Conservation (phyloP, 1,140 invertebrate genomes). For the Nylanderia fulva region DNA sequence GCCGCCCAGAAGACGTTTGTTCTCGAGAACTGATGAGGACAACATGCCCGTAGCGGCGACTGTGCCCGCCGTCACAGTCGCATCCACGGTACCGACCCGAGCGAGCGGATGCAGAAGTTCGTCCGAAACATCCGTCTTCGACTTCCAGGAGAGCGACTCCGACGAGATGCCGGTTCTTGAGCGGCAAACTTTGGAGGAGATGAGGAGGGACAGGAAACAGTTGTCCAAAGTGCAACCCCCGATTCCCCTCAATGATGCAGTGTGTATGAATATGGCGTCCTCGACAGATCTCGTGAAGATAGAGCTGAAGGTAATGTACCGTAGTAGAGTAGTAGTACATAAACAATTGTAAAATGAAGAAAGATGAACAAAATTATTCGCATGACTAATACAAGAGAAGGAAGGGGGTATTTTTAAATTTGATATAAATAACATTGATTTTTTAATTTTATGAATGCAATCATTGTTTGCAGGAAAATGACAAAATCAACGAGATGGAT, state of each 20-base stretch:
- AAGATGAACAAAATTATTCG: background rate
- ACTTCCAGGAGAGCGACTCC: conserved; percentile 88
- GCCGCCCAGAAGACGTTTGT: conserved; percentile 84
- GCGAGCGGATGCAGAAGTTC: conserved; percentile 87
- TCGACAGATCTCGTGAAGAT: conserved; percentile 82
- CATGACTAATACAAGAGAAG: background rate
- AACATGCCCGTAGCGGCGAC: conserved; percentile 75
- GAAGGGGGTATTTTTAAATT: background rate
- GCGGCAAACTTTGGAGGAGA: conserved; percentile 86
- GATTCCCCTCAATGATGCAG: conserved; percentile 84
- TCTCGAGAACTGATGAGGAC: conserved; percentile 86
- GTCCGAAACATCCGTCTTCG: conserved; percentile 89
- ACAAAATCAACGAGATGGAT: conserved; percentile 83
- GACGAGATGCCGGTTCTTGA: conserved; percentile 88
- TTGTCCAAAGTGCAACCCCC: conserved; percentile 84
- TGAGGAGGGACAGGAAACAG: conserved; percentile 86
- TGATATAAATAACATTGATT: background rate
- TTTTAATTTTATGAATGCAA: background rate
- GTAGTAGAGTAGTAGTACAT: background rate
- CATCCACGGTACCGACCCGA: conserved; percentile 80
- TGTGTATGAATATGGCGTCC: conserved; percentile 79
- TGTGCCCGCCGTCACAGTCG: conserved; percentile 72
- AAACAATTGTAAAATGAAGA: background rate
- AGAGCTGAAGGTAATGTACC: conserved; percentile 78
- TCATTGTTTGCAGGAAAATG: conserved; percentile 78